Percentiles rank a stretch among this genome's conserved stretches.
These are phyloP conservation scores for Caerostris extrusa DNA, from an alignment of 1,140 invertebrate species.

Conservation along the genomic window DNA sequence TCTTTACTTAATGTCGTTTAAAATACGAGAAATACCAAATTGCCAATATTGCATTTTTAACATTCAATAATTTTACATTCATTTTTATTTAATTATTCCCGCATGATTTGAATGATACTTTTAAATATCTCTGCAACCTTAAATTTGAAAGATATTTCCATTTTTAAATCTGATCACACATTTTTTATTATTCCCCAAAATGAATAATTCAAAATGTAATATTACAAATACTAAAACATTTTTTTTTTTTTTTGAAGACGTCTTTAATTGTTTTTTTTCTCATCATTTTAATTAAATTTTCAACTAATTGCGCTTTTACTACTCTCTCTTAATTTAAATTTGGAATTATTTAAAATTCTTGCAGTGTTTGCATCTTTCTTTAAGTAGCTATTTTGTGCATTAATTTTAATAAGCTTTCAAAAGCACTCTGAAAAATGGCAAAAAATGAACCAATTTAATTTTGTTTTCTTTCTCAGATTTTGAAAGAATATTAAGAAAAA, in stretches of 20 bases:
- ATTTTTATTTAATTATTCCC: conserved; percentile 2
- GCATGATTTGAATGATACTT: background rate
- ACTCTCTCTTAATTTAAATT: background rate
- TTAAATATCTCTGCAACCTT: background rate
- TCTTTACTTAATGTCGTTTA: too few species aligned
- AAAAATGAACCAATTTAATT: background rate
- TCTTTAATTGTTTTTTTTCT: conserved; percentile 13
- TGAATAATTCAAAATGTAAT: conserved; percentile 5
- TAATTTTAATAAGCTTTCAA: conserved; percentile 37
- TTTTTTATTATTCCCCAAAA: background rate
- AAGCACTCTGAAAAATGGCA: background rate
- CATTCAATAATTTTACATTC: background rate
- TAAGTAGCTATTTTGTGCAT: background rate
- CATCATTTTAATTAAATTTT: conserved; percentile 36
- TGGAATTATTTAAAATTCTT: conserved; percentile 23
- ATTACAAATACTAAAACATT: background rate
- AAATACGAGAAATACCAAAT: too few species aligned
- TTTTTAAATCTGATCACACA: background rate
- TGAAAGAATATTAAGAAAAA: too few species aligned
- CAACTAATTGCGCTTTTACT: conserved; percentile 27
- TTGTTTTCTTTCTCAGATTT: background rate
- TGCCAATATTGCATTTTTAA: background rate
- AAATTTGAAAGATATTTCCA: background rate
- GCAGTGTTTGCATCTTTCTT: background rate
- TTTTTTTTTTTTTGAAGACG: background rate